These are phyloP conservation scores for Tonatia bakeri DNA, from an alignment of 2,113 vertebrate species.

Conservation along the genomic window DNA sequence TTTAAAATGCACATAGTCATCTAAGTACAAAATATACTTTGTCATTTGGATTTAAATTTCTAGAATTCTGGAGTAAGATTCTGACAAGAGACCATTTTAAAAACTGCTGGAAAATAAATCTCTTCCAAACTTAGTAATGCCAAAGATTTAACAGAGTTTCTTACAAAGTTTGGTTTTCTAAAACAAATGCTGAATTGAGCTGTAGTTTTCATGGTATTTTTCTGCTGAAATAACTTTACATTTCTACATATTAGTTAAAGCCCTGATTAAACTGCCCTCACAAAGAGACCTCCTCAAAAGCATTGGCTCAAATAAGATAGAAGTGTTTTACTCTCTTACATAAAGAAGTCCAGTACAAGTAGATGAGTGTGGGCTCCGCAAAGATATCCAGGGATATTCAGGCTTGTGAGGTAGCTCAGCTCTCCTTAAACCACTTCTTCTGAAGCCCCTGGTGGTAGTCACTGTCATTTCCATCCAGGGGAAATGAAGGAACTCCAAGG, in stretches of 20 bases:
- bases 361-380: background rate
- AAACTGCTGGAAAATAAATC: background rate
- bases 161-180: background rate
- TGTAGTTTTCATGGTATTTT: background rate
- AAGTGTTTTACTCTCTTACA: background rate
- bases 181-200: background rate
- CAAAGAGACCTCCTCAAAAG: background rate
- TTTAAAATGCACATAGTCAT: background rate
- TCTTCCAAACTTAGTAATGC: background rate
- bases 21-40: background rate
- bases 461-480: background rate
- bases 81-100: background rate
- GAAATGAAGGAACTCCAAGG: background rate
- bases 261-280: background rate
- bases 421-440: background rate
- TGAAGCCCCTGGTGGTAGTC: background rate
- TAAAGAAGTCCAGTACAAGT: background rate
- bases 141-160: background rate
- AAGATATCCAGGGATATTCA: background rate
- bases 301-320: background rate
- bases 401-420: background rate
- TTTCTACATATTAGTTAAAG: background rate
- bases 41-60: background rate
- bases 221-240: background rate
- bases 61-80: background rate